A percentile compares a stretch with the other conserved stretches of the same genome.
Evolutionary conservation across 2,113 vertebrate genomes (phyloP).

Genomic region (Cinclus cinclus): DNA sequence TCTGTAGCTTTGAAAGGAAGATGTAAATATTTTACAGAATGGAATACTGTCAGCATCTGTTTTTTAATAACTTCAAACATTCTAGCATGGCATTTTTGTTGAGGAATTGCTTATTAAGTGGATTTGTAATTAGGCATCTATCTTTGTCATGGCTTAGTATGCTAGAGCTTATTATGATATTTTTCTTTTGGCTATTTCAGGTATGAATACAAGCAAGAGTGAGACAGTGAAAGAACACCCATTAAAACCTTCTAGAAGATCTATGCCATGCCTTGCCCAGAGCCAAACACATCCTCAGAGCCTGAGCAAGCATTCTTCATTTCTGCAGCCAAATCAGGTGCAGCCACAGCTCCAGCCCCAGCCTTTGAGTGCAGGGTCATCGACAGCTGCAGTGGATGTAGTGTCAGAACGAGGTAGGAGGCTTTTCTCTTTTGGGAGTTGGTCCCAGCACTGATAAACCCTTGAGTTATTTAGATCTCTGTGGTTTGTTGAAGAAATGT

Average conservation of each 20-base stretch:
- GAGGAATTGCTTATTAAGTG: not conserved
- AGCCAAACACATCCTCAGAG: slow-evolving; percentile 90
- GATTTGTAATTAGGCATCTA: not conserved
- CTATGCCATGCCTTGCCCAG: slow-evolving; percentile 91
- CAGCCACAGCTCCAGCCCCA: slow-evolving; percentile 75
- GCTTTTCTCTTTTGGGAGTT: not conserved
- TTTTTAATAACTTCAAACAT: not conserved
- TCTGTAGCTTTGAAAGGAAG: not conserved
- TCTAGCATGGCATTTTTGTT: not conserved
- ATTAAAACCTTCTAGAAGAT: slow-evolving; percentile 91
- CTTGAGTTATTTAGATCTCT: not conserved
- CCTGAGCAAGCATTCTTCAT: slow-evolving; percentile 88
- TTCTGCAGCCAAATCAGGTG: slow-evolving; percentile 72
- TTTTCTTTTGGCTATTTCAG: slow-evolving; percentile 69
- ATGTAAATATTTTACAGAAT: not conserved
- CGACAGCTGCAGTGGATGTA: slow-evolving; percentile 3
- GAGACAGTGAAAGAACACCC: slow-evolving; percentile 91
- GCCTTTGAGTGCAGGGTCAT: slow-evolving; percentile 54
- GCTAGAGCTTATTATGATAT: not conserved
- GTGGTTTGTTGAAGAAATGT: fast-evolving
- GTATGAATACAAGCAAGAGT: slow-evolving; percentile 96
- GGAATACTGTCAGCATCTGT: not conserved
- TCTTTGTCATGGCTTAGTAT: not conserved
- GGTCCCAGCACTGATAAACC: not conserved
- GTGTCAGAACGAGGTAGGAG: slow-evolving; percentile 71